Evolutionary conservation across 1,140 invertebrate species (phyloP).

Genomic region (Carposina sasakii): DNA sequence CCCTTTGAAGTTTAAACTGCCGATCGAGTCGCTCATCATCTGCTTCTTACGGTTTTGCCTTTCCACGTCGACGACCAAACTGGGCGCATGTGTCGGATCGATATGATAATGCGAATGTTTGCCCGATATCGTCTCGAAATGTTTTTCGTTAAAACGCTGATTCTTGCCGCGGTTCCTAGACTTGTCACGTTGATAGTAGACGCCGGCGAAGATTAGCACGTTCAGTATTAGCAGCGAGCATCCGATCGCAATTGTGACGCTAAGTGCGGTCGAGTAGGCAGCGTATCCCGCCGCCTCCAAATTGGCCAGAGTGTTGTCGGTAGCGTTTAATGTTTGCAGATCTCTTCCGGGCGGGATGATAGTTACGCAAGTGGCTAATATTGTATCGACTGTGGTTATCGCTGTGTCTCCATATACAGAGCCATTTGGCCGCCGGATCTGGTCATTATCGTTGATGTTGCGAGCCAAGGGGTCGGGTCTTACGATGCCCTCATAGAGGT

Average conservation of each 20-base stretch:
- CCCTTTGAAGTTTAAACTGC: conserved; percentile 66
- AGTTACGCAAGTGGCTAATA: conserved; percentile 64
- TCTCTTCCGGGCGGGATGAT: conserved; percentile 56
- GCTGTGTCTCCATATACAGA: conserved; percentile 59
- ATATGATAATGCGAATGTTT: conserved; percentile 80
- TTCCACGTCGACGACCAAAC: conserved; percentile 86
- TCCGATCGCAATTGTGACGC: conserved; percentile 91
- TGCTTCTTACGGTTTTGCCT: conserved; percentile 74
- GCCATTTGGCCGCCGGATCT: conserved; percentile 48
- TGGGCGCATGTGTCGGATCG: conserved; percentile 77
- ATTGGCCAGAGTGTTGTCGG: conserved; percentile 82
- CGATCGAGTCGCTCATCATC: conserved; percentile 52
- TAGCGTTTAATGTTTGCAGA: conserved; percentile 68
- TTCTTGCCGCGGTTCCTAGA: conserved; percentile 75
- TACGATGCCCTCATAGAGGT: conserved; percentile 87
- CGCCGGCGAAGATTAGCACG: conserved; percentile 88
- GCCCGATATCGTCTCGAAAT: conserved; percentile 77
- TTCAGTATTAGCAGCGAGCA: conserved; percentile 91
- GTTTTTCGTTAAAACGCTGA: conserved; percentile 76
- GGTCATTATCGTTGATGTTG: conserved; percentile 29
- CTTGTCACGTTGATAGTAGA: conserved; percentile 91
- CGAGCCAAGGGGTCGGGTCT: conserved; percentile 83
- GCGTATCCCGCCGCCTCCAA: conserved; percentile 85
- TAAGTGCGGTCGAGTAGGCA: conserved; percentile 86
- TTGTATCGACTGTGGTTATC: conserved; percentile 62